These are phyloP conservation scores for Leptinotarsa undecemlineata DNA, from an alignment of 1,140 invertebrate species.

Conservation along the genomic window DNA sequence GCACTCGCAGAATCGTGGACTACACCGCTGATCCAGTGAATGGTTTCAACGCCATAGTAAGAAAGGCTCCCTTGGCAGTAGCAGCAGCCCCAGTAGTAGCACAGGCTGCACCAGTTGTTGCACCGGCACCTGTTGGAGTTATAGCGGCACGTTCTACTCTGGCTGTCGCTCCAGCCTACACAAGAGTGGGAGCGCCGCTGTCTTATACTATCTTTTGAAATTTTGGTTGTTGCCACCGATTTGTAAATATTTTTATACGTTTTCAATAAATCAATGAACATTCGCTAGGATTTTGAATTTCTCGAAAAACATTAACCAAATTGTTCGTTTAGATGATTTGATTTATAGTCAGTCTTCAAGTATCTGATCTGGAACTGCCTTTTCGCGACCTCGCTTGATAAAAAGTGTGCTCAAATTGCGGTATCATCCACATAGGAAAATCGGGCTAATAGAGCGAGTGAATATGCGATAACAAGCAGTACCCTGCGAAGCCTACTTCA, in stretches of 20 bases:
- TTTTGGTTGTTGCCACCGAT: background rate
- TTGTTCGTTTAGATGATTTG: no score
- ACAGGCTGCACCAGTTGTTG: conserved; percentile 19
- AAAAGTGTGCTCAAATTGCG: no score
- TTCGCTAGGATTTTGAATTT: background rate
- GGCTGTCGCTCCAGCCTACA: conserved; percentile 9
- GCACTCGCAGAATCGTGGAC: conserved; percentile 65
- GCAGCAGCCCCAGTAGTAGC: conserved; percentile 42
- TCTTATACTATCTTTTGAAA: conserved; percentile 21
- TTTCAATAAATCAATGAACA: conserved; percentile 15
- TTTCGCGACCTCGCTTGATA: no score
- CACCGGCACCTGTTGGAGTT: conserved; percentile 20
- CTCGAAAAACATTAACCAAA: no score
- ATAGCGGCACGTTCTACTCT: conserved; percentile 17
- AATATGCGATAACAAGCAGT: no score
- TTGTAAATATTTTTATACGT: conserved; percentile 34
- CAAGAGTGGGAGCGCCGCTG: conserved; percentile 28
- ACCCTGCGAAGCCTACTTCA: no score
- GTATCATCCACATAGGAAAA: no score
- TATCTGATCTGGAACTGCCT: no score
- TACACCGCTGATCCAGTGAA: conserved; percentile 65
- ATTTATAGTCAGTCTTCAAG: no score
- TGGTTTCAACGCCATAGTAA: conserved; percentile 58
- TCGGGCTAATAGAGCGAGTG: no score
- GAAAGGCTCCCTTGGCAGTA: conserved; percentile 48